Evolutionary conservation across 1,140 invertebrate species (phyloP).

Genomic region (Stenopsyche tienmushanensis): DNA sequence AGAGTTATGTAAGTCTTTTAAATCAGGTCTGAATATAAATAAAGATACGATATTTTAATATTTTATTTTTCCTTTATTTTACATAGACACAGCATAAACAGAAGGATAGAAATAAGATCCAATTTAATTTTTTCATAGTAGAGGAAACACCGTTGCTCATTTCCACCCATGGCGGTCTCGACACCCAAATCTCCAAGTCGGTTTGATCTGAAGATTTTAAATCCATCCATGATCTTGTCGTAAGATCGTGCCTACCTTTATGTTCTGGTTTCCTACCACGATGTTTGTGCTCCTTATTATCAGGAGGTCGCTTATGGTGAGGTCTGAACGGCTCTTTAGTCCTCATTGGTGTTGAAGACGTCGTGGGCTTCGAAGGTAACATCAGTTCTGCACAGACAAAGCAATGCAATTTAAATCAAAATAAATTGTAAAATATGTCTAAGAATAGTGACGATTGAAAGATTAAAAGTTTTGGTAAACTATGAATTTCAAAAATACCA

Average conservation of each 20-base stretch:
- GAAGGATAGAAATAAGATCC: constrained; percentile 1
- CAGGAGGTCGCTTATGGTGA: constrained; percentile 18
- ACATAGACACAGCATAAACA: neutral
- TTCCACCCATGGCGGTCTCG: constrained; percentile 34
- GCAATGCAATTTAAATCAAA: neutral
- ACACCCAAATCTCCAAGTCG: constrained; percentile 19
- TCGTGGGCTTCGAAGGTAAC: constrained; percentile 26
- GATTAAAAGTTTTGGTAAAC: no score
- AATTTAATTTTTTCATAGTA: neutral
- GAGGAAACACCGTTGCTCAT: neutral
- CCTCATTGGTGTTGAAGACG: constrained; percentile 13
- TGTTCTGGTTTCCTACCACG: constrained; percentile 33
- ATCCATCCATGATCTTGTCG: constrained; percentile 37
- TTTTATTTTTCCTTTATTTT: neutral
- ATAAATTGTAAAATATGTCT: neutral
- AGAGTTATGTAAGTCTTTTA: no score
- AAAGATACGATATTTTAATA: neutral
- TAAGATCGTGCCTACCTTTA: constrained; percentile 32
- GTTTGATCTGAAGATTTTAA: constrained; percentile 28
- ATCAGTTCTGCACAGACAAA: constrained; percentile 23
- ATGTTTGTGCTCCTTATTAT: constrained; percentile 35
- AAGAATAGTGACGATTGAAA: neutral
- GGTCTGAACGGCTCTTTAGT: constrained; percentile 22
- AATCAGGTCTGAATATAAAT: neutral
- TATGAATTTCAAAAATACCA: no score